Base-by-base conservation (phyloP, 2,888 invertebrate species). In the Leptinotarsa rubiginosa region DNA sequence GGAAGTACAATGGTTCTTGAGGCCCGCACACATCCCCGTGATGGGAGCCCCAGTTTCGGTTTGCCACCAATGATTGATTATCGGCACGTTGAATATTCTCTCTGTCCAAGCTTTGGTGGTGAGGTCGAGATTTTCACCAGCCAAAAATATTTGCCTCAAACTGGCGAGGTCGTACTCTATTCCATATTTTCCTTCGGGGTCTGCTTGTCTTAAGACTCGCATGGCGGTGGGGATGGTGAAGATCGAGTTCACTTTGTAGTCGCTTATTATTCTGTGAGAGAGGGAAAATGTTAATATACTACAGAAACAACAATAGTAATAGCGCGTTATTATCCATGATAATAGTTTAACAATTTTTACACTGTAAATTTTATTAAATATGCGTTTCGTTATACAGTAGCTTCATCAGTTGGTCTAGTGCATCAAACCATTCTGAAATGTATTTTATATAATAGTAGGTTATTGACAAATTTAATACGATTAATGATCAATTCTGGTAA, bases 21-120 rank as follows among this genome's bases (percentile, higher is more conserved):
- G 91, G 0, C 96, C 97, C 12, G 95, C 85, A 84, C 96, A 96
- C 0, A 94, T 92, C 0, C 96, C 94, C 0, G 97, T 96, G 73
- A 98, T 95, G 0, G 97, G 93, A 75, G 96, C 96, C 0, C 97
- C 97, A 0, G 96, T 95, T 88, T 98, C 98, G 2, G 98, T 97
- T 89, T 98, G 98, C 97, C 98, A 98, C 97, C 97, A 98, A 87
- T 98, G 95, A 87, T 98, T 97, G 70, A 97, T 87, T 3, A 96
- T 91, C 0, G 95, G 95, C 12, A 93, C 93, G 73, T 92, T 90
- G 83, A 96, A 94, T 10, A 89, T 89, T 74, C 90, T 90, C 83
- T 92, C 92, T 5, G 93, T 92, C 95, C 95, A 96, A 10, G 88
- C 84, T 89, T 96, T 94, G 0, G 97, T 96, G 84, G 97, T 97